Percentiles rank a stretch among this genome's conserved stretches.
Evolutionary conservation across 2,113 vertebrate genomes (phyloP).

Genomic region (Semnornis frantzii): DNA sequence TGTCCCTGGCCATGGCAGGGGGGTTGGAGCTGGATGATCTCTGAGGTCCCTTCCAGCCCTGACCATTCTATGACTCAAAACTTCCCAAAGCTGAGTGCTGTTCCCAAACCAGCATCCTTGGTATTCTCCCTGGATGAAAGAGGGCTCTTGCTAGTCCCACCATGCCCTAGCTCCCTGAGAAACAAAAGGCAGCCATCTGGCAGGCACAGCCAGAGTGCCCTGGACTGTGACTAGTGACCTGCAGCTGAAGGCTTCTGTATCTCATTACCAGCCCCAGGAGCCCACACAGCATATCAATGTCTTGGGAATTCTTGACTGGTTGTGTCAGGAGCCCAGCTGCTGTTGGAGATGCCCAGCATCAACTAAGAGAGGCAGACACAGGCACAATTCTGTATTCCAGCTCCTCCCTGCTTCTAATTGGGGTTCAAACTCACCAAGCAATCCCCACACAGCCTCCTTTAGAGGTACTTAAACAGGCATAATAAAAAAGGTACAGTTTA

Average conservation of each 20-base stretch:
- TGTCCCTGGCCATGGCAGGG: too few species aligned
- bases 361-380: background rate
- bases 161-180: background rate
- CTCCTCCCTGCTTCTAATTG: background rate
- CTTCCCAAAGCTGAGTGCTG: background rate
- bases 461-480: background rate
- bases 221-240: conserved; percentile 1
- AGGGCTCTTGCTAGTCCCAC: background rate
- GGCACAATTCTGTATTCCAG: background rate
- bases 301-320: background rate
- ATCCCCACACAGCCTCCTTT: background rate
- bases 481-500: background rate
- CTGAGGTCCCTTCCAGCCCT: too few species aligned
- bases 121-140: background rate
- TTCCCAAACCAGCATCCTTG: background rate
- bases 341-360: background rate
- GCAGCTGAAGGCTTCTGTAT: conserved; percentile 28
- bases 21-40: too few species aligned
- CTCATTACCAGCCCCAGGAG: conserved; percentile 27
- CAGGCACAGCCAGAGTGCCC: conserved; percentile 13
- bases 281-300: background rate
- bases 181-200: conserved; percentile 43
- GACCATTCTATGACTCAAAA: background rate
- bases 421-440: background rate
- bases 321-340: background rate